Conservation (phyloP, 1,140 invertebrate species). For the Rhyzopertha dominica region DNA sequence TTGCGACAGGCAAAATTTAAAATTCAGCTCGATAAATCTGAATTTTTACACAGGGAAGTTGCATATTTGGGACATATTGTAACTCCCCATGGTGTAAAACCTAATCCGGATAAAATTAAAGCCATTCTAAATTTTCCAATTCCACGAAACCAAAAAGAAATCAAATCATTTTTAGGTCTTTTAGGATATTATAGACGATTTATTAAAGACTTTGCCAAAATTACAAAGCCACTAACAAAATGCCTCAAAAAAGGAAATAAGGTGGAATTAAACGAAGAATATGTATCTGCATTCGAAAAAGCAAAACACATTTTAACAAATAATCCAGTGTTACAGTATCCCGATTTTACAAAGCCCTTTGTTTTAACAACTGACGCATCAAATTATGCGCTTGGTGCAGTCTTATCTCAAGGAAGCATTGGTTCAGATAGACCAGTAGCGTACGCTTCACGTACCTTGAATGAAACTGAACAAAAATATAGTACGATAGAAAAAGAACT, state of each 20-base stretch:
- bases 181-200: slow-evolving; percentile 20
- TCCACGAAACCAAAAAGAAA: slow-evolving; percentile 20
- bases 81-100: slow-evolving; percentile 16
- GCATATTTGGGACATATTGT: slow-evolving; percentile 27
- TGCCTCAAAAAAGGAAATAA: slow-evolving; percentile 22
- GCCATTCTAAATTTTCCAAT: slow-evolving; percentile 18
- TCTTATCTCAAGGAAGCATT: slow-evolving; percentile 25
- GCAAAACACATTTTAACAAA: slow-evolving; percentile 22
- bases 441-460: slow-evolving; percentile 24
- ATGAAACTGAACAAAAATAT: slow-evolving; percentile 24
- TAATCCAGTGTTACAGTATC: slow-evolving; percentile 29
- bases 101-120: slow-evolving; percentile 22
- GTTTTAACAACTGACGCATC: slow-evolving; percentile 28
- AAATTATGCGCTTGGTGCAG: slow-evolving; percentile 23
- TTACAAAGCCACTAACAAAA: slow-evolving; percentile 22
- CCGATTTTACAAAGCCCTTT: slow-evolving; percentile 27
- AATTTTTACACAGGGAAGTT: slow-evolving; percentile 18
- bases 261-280: slow-evolving; percentile 8
- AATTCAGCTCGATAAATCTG: slow-evolving; percentile 22
- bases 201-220: slow-evolving; percentile 23
- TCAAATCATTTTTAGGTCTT: slow-evolving; percentile 11
- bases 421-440: slow-evolving; percentile 29
- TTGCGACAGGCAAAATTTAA: slow-evolving; percentile 23
- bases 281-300: slow-evolving; percentile 16
- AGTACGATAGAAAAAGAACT: slow-evolving; percentile 40